A percentile compares a stretch with the other conserved stretches of the same genome.
These are phyloP conservation scores for Scaptomyza caliginosa DNA, from an alignment of 2,888 invertebrate genomes.

Conservation along the genomic window DNA sequence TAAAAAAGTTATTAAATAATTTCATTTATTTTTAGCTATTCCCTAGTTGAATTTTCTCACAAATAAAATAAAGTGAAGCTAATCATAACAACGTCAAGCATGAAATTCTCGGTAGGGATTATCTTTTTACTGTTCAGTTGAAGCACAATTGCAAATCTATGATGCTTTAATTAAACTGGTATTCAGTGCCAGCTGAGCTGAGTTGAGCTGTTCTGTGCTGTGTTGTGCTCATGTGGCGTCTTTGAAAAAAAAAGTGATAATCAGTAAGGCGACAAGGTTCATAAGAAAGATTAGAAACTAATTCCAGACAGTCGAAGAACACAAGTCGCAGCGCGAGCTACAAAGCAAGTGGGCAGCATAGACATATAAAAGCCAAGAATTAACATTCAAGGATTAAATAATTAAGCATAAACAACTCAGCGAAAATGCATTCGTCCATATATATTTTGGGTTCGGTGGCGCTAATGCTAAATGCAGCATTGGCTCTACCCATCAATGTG, in stretches of 20 bases:
- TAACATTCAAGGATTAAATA: neutral
- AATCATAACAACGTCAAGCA: neutral
- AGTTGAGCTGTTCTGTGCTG: neutral
- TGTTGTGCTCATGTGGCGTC: neutral
- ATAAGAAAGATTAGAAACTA: conserved; percentile 38
- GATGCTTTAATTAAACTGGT: conserved; percentile 27
- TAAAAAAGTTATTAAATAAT: too few relatives aligned
- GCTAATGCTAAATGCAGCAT: conserved; percentile 16
- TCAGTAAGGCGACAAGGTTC: conserved; percentile 19
- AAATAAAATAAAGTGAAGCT: neutral
- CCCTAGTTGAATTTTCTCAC: too few relatives aligned
- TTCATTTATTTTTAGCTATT: too few relatives aligned
- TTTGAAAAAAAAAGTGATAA: conserved; percentile 24
- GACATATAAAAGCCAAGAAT: neutral
- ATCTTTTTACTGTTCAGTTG: conserved; percentile 4
- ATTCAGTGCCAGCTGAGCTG: neutral
- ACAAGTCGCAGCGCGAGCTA: conserved; percentile 37
- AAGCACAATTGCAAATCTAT: conserved; percentile 24
- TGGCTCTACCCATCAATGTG: conserved; percentile 12
- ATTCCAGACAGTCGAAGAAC: conserved; percentile 38
- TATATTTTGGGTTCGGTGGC: conserved; percentile 13
- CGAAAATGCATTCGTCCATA: conserved; percentile 24
- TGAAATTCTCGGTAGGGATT: conserved; percentile 17
- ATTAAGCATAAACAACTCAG: neutral
- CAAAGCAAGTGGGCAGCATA: conserved; percentile 1